A percentile compares a stretch with the other conserved stretches of the same genome.
phyloP scores from a whole-genome alignment of 2,113 vertebrate genomes.

The Alethe castanea region DNA sequence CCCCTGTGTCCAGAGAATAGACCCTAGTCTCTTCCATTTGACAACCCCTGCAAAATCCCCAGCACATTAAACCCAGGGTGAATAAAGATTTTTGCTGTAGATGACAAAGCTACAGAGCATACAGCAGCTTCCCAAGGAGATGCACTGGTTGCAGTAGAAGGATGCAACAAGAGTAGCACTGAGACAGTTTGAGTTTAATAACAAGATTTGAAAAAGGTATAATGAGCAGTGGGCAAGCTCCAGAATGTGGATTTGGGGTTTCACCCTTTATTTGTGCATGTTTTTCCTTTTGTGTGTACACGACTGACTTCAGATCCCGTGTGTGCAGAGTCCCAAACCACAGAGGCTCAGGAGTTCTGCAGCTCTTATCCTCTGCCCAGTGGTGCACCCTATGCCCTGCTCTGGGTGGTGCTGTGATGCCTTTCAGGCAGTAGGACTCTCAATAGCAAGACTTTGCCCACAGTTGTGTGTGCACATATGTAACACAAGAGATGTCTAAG shows the following conservation, averaged over 20 bases:
- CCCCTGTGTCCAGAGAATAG: neutral
- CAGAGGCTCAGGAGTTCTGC: neutral
- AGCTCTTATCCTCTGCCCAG: neutral
- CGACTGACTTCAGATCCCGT: neutral
- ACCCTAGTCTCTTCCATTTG: neutral
- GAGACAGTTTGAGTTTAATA: neutral
- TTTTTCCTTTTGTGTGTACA: neutral
- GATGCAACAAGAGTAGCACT: neutral
- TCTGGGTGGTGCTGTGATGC: neutral
- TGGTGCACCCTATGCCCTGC: neutral
- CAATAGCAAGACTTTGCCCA: neutral
- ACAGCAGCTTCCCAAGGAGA: neutral
- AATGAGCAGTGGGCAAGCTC: neutral
- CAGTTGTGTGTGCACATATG: neutral
- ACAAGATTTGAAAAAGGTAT: neutral
- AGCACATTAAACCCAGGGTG: neutral
- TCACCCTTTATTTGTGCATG: neutral
- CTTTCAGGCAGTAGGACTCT: neutral
- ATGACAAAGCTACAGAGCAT: neutral
- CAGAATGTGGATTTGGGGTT: neutral
- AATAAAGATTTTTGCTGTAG: neutral
- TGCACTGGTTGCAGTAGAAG: neutral
- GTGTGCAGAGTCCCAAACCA: neutral
- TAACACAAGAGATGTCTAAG: neutral
- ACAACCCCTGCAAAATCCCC: rapidly evolving